Base-by-base conservation (phyloP, 2,888 invertebrate genomes). In the Lasioglossum malachurum region DNA sequence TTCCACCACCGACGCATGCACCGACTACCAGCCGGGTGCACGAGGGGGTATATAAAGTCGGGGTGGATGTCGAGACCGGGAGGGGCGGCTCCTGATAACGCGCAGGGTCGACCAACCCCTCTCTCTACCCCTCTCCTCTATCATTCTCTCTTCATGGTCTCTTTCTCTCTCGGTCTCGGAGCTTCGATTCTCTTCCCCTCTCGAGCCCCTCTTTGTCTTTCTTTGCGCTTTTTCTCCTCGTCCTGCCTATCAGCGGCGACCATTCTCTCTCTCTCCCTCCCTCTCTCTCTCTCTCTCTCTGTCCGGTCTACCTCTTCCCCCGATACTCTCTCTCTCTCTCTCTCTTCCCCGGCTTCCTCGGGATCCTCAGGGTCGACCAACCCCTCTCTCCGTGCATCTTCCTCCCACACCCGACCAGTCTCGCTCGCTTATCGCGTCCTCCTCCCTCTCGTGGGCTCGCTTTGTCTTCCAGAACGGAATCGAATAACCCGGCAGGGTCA, bases 41-140 rank as follows among this genome's bases (percentile, higher is more conserved):
- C 79, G 46, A 75, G 71, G 83, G 89, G 83, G 84, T 87, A 88
- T 84, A 89, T 91, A 87, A 86, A 88, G 88, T 90, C 83, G 92
- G 93, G 93, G 93, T 92, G 90, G 92, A 88, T 91, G 80, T 86
- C 84, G 87, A 75, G 83, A 78, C 86, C 72, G 81, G 91, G 93
- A 94, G 94, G 94, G 94, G 93, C 92, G 92, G 88, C 88, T 89
- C 89, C 89, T 91, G 91, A 93, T 92, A 94, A 92, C 92, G 94
- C 94, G 94, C 94, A 94, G 93, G 94, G 93, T 92, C 93, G 91
- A 92, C 90, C 93, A 93, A 93, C 94, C 93, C 94, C 92, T 92
- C 91, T 93, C 88, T 86, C 74, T 53, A 27, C 35, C 12, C 77
- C 85, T n/a, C 53, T 84, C 38, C 53, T 67, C 73, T 49, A 57